A percentile compares a stretch with the other conserved stretches of the same genome.
These are phyloP conservation scores for Coronaproctus castanopsis DNA, from an alignment of 2,888 invertebrate species.

Conservation along the genomic window DNA sequence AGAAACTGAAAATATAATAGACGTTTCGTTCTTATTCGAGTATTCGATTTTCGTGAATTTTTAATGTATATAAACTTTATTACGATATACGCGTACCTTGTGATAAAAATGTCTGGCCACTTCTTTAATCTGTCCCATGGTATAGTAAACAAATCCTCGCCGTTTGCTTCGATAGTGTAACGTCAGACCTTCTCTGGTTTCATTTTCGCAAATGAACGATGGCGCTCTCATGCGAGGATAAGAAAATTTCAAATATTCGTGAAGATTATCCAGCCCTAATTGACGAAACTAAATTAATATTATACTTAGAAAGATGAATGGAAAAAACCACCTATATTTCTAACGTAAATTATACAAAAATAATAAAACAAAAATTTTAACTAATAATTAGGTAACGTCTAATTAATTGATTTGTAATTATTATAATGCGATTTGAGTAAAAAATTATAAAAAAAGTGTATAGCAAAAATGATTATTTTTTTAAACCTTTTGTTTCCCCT, in stretches of 20 bases:
- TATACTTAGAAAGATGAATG: background rate
- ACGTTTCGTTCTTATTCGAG: too few relatives aligned
- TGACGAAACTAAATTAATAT: background rate
- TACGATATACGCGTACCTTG: constrained; percentile 34
- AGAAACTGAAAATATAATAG: too few relatives aligned
- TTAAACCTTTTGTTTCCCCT: too few relatives aligned
- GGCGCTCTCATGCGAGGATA: constrained; percentile 80
- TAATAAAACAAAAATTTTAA: too few relatives aligned
- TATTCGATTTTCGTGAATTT: too few relatives aligned
- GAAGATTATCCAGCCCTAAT: constrained; percentile 67
- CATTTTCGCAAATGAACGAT: constrained; percentile 91
- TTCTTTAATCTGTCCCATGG: constrained; percentile 87
- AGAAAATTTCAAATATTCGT: constrained; percentile 90
- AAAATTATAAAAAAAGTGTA: too few relatives aligned
- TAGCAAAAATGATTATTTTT: too few relatives aligned
- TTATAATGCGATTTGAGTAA: too few relatives aligned
- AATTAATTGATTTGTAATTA: too few relatives aligned
- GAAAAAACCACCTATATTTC: background rate
- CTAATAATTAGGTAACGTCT: too few relatives aligned
- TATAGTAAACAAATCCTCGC: constrained; percentile 85
- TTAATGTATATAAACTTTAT: too few relatives aligned
- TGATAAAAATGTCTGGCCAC: constrained; percentile 86
- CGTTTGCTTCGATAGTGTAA: constrained; percentile 84
- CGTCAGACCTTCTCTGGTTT: constrained; percentile 74
- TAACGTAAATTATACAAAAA: background rate